Evolutionary conservation across 2,797 vertebrate genomes (phyloP).

Genomic region (Alcedo quadribrachys): DNA sequence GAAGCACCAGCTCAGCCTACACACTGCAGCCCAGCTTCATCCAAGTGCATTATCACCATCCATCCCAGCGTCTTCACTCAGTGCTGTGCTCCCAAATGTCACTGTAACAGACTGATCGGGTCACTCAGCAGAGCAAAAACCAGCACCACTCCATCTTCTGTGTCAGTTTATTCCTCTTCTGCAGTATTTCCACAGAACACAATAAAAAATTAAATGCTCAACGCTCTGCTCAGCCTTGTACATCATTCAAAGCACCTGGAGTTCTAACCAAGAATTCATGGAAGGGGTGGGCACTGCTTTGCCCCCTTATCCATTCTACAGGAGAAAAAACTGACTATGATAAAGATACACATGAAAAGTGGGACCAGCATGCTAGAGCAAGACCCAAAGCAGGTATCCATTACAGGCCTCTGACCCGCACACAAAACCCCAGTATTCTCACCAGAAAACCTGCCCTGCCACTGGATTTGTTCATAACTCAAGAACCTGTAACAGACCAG

Average conservation of each 20-base stretch:
- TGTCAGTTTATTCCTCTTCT: neutral
- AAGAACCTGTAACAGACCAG: neutral
- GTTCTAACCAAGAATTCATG: neutral
- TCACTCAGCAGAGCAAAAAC: neutral
- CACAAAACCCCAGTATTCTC: neutral
- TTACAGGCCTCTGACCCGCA: neutral
- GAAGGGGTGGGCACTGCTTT: neutral
- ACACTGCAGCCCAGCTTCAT: neutral
- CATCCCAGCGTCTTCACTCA: neutral
- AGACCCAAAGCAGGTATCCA: neutral
- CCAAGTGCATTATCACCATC: neutral
- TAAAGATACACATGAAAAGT: neutral
- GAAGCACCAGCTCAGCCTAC: neutral
- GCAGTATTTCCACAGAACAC: fast-evolving
- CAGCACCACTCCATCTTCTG: neutral
- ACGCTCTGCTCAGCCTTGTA: neutral
- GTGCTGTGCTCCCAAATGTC: neutral
- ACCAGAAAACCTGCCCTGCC: fast-evolving
- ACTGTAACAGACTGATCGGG: neutral
- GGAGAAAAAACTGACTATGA: neutral
- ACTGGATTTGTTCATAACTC: neutral
- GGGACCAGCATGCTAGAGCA: neutral
- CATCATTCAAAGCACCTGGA: neutral
- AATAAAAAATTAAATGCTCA: neutral
- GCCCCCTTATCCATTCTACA: neutral